Percentiles rank a stretch among this genome's conserved stretches.
Evolutionary conservation across 2,888 invertebrate species (phyloP).

Genomic region (Diadromus collaris): DNA sequence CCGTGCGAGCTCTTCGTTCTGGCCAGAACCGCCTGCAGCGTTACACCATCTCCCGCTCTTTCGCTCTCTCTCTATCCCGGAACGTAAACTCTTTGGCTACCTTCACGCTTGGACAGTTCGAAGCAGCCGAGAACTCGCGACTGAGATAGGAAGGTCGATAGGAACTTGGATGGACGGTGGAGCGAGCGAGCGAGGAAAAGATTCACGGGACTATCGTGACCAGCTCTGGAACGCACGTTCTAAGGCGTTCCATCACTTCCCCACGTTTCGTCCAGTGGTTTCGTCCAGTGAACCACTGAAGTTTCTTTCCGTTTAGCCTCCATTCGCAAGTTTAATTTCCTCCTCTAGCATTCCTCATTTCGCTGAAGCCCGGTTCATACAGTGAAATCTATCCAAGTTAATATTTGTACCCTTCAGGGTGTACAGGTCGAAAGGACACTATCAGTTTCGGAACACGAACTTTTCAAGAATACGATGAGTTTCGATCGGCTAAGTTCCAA

Average conservation of each 20-base stretch:
- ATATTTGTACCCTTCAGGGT: background rate
- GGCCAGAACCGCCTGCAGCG: slow-evolving; percentile 24
- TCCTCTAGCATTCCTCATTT: slow-evolving; percentile 1
- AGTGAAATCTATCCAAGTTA: background rate
- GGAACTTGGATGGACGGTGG: slow-evolving; percentile 11
- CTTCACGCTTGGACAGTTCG: slow-evolving; percentile 50
- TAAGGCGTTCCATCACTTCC: slow-evolving; percentile 44
- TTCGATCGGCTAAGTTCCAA: no score
- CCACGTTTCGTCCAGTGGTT: slow-evolving; percentile 48
- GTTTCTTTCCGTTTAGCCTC: slow-evolving; percentile 36
- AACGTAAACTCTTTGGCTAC: slow-evolving; percentile 39
- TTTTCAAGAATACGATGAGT: no score
- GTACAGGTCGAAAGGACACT: background rate
- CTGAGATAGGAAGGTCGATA: slow-evolving; percentile 36
- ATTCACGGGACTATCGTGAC: slow-evolving; percentile 51
- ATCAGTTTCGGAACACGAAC: background rate
- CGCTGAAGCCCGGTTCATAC: background rate
- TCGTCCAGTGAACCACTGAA: slow-evolving; percentile 42
- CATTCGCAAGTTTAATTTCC: slow-evolving; percentile 3
- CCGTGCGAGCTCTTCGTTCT: slow-evolving; percentile 28
- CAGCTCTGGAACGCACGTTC: slow-evolving; percentile 48
- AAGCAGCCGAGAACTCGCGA: slow-evolving; percentile 17
- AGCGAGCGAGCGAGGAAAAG: slow-evolving; percentile 29
- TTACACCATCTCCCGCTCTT: slow-evolving; percentile 10
- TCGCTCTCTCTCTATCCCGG: slow-evolving; percentile 11